Evolutionary conservation across 2,797 vertebrate species (phyloP), one percentile per base, ranked within the genome.

Genomic region (Semaprochilodus insignis): DNA sequence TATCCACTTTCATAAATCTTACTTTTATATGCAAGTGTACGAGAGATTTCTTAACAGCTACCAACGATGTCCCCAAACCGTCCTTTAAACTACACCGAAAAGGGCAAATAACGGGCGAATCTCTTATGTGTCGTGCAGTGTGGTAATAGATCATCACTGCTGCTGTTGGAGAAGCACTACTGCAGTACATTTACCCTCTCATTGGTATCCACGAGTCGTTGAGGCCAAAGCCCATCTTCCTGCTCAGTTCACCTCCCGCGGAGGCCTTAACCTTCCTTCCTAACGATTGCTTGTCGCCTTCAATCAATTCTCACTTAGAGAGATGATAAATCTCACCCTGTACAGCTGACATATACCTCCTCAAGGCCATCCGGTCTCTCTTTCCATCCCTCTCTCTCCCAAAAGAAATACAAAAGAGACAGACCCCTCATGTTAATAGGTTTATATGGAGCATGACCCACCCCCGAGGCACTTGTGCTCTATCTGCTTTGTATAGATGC

Each of bases 231-330:
- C 34, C 66, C 51, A 77, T 81, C 34, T 27, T 77, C 57, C 55
- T 40, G 40, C 69, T 77, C 34, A n/a, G 5, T 34, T 31, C 60
- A 60, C 76, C 62, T 84, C 70, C 34, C 16, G 31, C 70, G 14
- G 16, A 71, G 69, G 55, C 65, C 78, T 81, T 83, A 83, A 77
- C 83, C 70, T 85, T 79, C 78, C 75, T 21, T 21, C 60, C 60
- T 81, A 79, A 80, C 78, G 57, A 83, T 82, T 27, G 48, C 75
- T 59, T 83, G 78, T 71, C 83, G 63, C 70, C 66, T 76, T 85
- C 80, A 74, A 82, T 88, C 69, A 85, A 63, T 86, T 80, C 74
- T 85, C 59, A 86, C 81, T 86, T 72, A 67, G 34, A 63, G 63
- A 78, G 55, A 73, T 77, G 73, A 87, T 86, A 79, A 83, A 86